Percentiles rank a stretch among this genome's conserved stretches.
Evolutionary conservation across 2,888 invertebrate species (phyloP).

Genomic region (Cephalotes varians): DNA sequence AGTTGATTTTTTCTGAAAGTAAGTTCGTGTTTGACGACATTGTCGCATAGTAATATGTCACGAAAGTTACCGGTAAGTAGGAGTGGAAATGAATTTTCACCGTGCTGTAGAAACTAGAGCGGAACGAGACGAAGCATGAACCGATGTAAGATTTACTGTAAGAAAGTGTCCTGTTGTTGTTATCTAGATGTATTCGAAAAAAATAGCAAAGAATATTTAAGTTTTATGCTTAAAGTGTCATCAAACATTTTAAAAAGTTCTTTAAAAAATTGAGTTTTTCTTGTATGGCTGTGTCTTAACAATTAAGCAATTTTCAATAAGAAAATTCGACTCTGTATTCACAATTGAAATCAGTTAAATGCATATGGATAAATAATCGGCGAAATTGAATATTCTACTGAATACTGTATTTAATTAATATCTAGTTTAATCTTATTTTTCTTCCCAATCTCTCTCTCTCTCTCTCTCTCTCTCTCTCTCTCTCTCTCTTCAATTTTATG

Average conservation of each 20-base stretch:
- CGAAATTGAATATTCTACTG: background rate
- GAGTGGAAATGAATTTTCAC: slow-evolving; percentile 61
- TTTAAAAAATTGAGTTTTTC: background rate
- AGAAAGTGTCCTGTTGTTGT: slow-evolving; percentile 46
- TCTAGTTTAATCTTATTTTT: slow-evolving; percentile 1
- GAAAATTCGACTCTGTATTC: background rate
- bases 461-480: too few species aligned
- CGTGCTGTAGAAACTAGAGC: slow-evolving; percentile 60
- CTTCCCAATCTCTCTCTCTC: background rate
- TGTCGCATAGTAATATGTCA: slow-evolving; percentile 53
- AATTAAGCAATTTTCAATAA: background rate
- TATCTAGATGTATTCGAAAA: background rate
- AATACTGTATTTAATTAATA: slow-evolving; percentile 2
- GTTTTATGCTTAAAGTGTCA: background rate
- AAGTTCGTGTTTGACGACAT: slow-evolving; percentile 52
- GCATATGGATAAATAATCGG: background rate
- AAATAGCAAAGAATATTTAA: background rate
- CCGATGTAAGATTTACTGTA: slow-evolving; percentile 57
- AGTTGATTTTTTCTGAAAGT: slow-evolving; percentile 55
- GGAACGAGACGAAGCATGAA: slow-evolving; percentile 55
- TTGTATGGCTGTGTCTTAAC: background rate
- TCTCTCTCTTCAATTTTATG: slow-evolving; percentile 12
- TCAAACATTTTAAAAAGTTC: background rate
- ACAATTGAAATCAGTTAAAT: background rate
- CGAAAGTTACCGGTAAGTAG: background rate